Evolutionary conservation across 2,888 invertebrate species (phyloP), one percentile per base, ranked within the genome.

Genomic region (Patella caerulea): DNA sequence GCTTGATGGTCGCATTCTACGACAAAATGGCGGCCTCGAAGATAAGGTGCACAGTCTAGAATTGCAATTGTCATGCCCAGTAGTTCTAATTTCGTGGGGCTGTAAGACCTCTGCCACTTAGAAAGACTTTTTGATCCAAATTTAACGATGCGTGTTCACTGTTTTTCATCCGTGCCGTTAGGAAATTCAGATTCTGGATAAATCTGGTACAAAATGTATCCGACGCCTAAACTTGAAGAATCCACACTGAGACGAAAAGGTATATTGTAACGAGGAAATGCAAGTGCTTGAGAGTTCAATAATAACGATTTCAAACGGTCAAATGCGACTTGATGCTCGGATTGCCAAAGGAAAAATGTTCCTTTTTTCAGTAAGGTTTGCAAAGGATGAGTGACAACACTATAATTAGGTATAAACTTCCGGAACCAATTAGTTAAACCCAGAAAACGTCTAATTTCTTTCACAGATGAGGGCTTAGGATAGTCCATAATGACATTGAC

Each of bases 401-500:
- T 71, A 55, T 71, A 80, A 73, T 72, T 75, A 5, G 72, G 75
- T 24, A 80, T 78, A 71, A 80, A 80, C 75, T 78, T 80, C 14
- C 78, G 19, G 65, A 78, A 77, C 81, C 81, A 81, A 65, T 72
- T 69, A 24, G 72, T 55, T 15, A 81, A 15, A 3, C 82, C 81
- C 24, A 82, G 24, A 15, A 77, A 78, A 56, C 81, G 53, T 56
- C 76, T 24, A 9, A 79, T 55, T 53, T 81, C 81, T 53, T 78
- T 76, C 3, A 59, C 34, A 72, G 19, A 78, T 3, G 59, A 72
- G 15, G 74, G 76, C 11, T 24, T 45, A 15, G 72, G 75, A 73
- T 54, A 79, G 24, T 76, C 70, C 14, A 55, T 34, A 15, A 76
- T 34, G 34, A 75, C 54, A 69, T 55, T 53, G 5, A 73, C 34